Evolutionary conservation across 1,140 invertebrate genomes (phyloP).

Genomic region (Atopsyche davidsoni): DNA sequence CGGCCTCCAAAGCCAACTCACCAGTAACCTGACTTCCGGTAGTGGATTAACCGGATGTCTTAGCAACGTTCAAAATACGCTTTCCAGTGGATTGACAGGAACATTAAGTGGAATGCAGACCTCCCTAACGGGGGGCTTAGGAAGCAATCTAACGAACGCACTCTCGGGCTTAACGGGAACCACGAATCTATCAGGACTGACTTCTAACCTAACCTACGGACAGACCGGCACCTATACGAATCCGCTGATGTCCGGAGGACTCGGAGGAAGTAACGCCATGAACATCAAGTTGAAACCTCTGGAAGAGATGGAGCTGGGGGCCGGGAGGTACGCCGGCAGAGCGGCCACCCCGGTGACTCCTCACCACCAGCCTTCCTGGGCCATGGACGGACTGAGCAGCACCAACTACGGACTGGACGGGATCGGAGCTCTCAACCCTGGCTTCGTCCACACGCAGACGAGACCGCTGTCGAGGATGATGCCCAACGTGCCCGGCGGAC

Average conservation of each 20-base stretch:
- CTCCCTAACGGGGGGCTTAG: constrained; percentile 38
- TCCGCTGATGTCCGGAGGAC: constrained; percentile 46
- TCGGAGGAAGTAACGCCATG: constrained; percentile 47
- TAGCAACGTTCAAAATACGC: constrained; percentile 42
- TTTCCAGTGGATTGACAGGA: constrained; percentile 40
- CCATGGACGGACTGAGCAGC: constrained; percentile 52
- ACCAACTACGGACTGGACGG: constrained; percentile 56
- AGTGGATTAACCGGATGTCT: constrained; percentile 40
- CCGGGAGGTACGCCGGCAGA: constrained; percentile 52
- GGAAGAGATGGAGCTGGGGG: constrained; percentile 60
- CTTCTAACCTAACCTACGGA: constrained; percentile 45
- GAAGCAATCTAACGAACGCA: constrained; percentile 36
- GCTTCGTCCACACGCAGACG: constrained; percentile 50
- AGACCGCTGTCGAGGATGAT: constrained; percentile 49
- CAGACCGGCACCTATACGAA: constrained; percentile 56
- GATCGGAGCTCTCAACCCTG: constrained; percentile 47
- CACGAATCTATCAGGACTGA: constrained; percentile 44
- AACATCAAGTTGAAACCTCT: constrained; percentile 60
- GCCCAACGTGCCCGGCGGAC: constrained; percentile 40
- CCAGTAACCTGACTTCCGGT: constrained; percentile 30
- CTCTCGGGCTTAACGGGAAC: constrained; percentile 40
- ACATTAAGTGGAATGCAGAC: constrained; percentile 41
- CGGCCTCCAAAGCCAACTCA: constrained; percentile 29
- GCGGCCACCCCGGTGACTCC: constrained; percentile 57
- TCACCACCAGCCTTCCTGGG: constrained; percentile 50